These are phyloP conservation scores for Diarsia rubi DNA, from an alignment of 2,888 invertebrate genomes.

Conservation along the genomic window DNA sequence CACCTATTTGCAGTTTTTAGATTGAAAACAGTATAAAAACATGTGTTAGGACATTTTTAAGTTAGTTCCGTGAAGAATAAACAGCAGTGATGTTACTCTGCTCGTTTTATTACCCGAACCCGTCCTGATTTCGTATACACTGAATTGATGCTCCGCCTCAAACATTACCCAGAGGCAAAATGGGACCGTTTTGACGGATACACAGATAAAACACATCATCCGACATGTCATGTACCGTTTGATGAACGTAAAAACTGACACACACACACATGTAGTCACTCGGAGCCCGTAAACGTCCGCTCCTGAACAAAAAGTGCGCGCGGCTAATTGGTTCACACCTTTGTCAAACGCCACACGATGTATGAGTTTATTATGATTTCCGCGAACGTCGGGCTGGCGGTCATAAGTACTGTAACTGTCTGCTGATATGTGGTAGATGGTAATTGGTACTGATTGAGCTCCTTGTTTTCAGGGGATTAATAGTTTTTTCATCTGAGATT, in stretches of 20 bases:
- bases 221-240: conserved; percentile 48
- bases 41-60: too few species aligned
- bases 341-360: conserved; percentile 46
- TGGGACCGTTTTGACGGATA: conserved; percentile 22
- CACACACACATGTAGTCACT: conserved; percentile 4
- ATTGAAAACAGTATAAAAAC: too few species aligned
- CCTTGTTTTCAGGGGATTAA: not conserved
- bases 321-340: conserved; percentile 65
- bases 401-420: conserved; percentile 32
- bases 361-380: conserved; percentile 51
- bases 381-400: conserved; percentile 36
- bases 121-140: too few species aligned
- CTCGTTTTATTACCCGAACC: too few species aligned
- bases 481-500: not conserved
- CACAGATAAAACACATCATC: conserved; percentile 17
- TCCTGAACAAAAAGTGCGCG: conserved; percentile 43
- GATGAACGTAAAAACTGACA: conserved; percentile 22
- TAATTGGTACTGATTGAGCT: not conserved
- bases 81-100: too few species aligned
- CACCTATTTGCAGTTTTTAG: too few species aligned
- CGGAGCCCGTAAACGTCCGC: conserved; percentile 23
- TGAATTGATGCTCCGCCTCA: not conserved
- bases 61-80: too few species aligned
- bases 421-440: conserved; percentile 5
- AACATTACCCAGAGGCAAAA: conserved; percentile 2